Conservation (phyloP, 2,113 vertebrate species). For the Psettodes erumei region DNA sequence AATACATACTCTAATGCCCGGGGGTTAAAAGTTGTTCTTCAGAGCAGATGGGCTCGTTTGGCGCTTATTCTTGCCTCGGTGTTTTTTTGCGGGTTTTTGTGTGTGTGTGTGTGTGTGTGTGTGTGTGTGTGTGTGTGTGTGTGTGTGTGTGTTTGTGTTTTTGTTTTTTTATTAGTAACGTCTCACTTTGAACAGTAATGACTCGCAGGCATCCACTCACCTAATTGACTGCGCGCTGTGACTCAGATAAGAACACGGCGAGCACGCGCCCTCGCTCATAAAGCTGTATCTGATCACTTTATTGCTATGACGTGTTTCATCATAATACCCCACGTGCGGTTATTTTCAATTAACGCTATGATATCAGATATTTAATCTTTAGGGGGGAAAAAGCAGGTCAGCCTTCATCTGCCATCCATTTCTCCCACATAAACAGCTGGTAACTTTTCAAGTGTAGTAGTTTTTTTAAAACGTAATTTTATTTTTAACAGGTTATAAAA, state of each 20-base stretch:
- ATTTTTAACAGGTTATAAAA: neutral
- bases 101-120: too few species aligned
- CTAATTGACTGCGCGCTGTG: constrained; percentile 63
- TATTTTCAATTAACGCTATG: constrained; percentile 37
- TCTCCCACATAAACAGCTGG: neutral
- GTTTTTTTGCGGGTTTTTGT: too few species aligned
- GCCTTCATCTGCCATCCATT: neutral
- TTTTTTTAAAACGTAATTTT: neutral
- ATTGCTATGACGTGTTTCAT: constrained; percentile 45
- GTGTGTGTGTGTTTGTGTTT: too few species aligned
- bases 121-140: too few species aligned
- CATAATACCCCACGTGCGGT: constrained; percentile 23
- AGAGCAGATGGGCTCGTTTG: constrained; percentile 67
- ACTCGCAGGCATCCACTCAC: constrained; percentile 69
- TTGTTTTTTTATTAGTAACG: constrained; percentile 67
- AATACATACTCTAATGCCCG: constrained; percentile 47
- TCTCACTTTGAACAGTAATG: constrained; percentile 75
- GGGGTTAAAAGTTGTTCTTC: constrained; percentile 43
- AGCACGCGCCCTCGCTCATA: constrained; percentile 34
- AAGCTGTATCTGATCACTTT: constrained; percentile 41
- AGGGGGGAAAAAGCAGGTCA: neutral
- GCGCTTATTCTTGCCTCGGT: constrained; percentile 40
- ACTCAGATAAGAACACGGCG: constrained; percentile 44
- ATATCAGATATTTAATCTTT: constrained; percentile 26
- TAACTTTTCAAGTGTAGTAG: neutral